These are phyloP conservation scores for Autographa gamma DNA, from an alignment of 2,888 invertebrate species.

Conservation along the genomic window DNA sequence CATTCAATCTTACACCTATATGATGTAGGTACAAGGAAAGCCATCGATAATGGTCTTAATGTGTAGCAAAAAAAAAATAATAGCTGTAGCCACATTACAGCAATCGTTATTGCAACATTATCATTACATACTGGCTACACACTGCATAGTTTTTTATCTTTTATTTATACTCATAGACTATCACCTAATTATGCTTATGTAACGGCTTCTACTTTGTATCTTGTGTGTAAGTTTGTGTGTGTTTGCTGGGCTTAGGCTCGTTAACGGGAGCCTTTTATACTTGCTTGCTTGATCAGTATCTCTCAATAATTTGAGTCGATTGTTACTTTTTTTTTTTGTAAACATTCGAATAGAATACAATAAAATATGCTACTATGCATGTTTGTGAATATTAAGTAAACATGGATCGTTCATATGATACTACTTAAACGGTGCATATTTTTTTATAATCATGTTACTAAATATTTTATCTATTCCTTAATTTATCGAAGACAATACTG, in stretches of 20 bases:
- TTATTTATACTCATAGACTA: slow-evolving; percentile 37
- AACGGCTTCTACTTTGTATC: slow-evolving; percentile 13
- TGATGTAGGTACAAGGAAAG: slow-evolving; percentile 31
- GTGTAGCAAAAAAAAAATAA: slow-evolving; percentile 35
- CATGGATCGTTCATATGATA: no score
- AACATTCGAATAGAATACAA: no score
- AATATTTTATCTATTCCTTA: not conserved
- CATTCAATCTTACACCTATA: slow-evolving; percentile 14
- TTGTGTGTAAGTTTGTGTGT: not conserved
- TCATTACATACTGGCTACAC: slow-evolving; percentile 42
- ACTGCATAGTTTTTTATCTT: slow-evolving; percentile 44
- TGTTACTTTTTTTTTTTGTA: no score
- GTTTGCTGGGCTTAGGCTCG: no score
- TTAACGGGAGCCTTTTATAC: no score
- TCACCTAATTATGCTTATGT: slow-evolving; percentile 52
- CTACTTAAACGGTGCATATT: not conserved
- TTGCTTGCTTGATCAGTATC: no score
- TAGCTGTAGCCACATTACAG: slow-evolving; percentile 48
- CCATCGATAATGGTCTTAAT: slow-evolving; percentile 1
- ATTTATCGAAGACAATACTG: no score
- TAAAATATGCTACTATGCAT: no score
- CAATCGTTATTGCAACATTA: slow-evolving; percentile 51
- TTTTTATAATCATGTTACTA: not conserved
- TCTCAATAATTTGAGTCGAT: no score
- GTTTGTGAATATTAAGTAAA: no score